Conservation (phyloP, 2,888 invertebrate species). For the Phyllotreta cruciferae region DNA sequence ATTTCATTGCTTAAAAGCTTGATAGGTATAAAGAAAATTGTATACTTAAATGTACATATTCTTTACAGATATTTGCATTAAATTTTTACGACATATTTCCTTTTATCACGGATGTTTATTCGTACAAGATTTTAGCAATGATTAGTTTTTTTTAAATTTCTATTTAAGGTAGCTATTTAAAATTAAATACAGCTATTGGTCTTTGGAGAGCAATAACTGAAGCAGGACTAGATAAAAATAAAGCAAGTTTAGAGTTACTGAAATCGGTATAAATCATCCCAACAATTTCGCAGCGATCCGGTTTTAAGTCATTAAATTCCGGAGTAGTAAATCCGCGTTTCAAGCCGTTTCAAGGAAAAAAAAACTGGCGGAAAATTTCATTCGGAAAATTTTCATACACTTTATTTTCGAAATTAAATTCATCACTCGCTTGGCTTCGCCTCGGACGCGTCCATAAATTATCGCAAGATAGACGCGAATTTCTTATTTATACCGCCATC, state of each 20-base stretch:
- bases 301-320: conserved; percentile 7
- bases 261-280: background rate
- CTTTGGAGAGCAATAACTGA: background rate
- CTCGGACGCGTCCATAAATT: background rate
- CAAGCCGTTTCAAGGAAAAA: background rate
- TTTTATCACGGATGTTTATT: too few species aligned
- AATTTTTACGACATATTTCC: too few species aligned
- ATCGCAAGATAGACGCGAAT: background rate
- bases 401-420: conserved; percentile 22
- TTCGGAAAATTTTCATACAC: background rate
- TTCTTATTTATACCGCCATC: conserved; percentile 4
- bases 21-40: too few species aligned
- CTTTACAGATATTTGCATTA: too few species aligned
- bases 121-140: too few species aligned
- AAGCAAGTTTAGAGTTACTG: conserved; percentile 6
- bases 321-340: background rate
- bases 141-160: too few species aligned
- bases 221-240: conserved; percentile 1
- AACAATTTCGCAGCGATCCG: background rate
- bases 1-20: too few species aligned
- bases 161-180: too few species aligned
- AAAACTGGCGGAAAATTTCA: background rate
- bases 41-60: too few species aligned
- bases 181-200: background rate
- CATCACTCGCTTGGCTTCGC: conserved; percentile 5